phyloP scores from a whole-genome alignment of 37 sponge, comb jelly and placozoan genomes.

The Cliona cf. orientalis region DNA sequence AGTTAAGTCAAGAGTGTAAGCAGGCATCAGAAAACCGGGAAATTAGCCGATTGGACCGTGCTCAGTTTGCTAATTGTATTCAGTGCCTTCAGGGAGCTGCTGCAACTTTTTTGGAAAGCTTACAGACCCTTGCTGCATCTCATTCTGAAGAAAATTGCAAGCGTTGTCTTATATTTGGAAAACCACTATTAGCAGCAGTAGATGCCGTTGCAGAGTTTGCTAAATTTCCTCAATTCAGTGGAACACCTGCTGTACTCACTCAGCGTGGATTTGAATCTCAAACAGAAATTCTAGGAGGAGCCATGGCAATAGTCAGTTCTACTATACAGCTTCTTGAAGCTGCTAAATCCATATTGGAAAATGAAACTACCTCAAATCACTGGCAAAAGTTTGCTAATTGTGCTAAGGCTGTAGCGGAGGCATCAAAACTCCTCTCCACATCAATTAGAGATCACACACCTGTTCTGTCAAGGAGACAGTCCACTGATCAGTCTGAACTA shows the following conservation, averaged over 20 bases:
- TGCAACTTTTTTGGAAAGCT: constrained; percentile 52
- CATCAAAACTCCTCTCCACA: constrained; percentile 50
- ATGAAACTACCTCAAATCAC: not conserved
- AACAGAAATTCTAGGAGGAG: constrained; percentile 73
- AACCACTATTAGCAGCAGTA: constrained; percentile 66
- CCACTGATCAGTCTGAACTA: not conserved
- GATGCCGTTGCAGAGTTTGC: constrained; percentile 63
- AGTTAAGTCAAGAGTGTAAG: constrained; percentile 60
- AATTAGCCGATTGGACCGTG: constrained; percentile 20
- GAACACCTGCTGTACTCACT: constrained; percentile 60
- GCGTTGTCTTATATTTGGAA: constrained; percentile 59
- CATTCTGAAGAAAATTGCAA: constrained; percentile 39
- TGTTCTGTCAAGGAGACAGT: constrained; percentile 25
- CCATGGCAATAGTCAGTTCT: constrained; percentile 83
- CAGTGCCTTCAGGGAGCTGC: constrained; percentile 70
- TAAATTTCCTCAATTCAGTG: constrained; percentile 53
- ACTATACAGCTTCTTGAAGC: constrained; percentile 58
- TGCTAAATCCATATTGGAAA: constrained; percentile 19
- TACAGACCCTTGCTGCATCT: constrained; percentile 60
- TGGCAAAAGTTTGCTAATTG: constrained; percentile 80
- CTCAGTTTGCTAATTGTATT: constrained; percentile 52
- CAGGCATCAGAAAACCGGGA: constrained; percentile 33
- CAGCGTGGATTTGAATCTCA: constrained; percentile 50
- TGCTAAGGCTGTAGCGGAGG: constrained; percentile 70
- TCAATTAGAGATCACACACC: constrained; percentile 63